These are phyloP conservation scores for Corythornis cristatus DNA, from an alignment of 2,113 vertebrate genomes.

Conservation along the genomic window DNA sequence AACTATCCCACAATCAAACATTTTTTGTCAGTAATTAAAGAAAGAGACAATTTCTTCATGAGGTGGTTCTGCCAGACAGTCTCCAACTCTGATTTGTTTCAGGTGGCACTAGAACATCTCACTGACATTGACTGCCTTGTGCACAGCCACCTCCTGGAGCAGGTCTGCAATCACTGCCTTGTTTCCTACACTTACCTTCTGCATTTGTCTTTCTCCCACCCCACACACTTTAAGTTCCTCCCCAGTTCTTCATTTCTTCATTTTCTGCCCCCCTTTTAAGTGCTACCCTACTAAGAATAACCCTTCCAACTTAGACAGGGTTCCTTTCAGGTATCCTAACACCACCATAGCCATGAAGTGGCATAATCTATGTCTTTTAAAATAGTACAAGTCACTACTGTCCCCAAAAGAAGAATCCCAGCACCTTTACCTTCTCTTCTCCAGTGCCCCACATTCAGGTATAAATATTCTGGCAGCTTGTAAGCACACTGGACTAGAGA, in stretches of 20 bases:
- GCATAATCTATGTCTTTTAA: background rate
- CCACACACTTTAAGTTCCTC: background rate
- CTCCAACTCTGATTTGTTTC: background rate
- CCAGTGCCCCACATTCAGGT: background rate
- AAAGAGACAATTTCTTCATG: background rate
- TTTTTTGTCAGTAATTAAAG: background rate
- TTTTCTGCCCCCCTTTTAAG: background rate
- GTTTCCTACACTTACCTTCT: background rate
- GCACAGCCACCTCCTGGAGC: background rate
- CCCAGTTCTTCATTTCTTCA: background rate
- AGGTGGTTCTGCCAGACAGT: background rate
- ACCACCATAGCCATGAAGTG: background rate
- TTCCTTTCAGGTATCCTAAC: background rate
- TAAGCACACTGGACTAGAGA: rapidly evolving
- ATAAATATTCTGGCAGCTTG: background rate
- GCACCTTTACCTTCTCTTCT: background rate
- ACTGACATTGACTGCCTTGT: background rate
- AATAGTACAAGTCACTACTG: background rate
- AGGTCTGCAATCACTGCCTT: background rate
- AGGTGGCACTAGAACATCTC: background rate
- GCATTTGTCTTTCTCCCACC: background rate
- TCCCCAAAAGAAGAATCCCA: background rate
- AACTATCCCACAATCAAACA: background rate
- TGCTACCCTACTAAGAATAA: background rate
- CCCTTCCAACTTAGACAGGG: background rate